Base-by-base conservation (phyloP, 2,888 invertebrate species). In the Phaedon cochleariae region DNA sequence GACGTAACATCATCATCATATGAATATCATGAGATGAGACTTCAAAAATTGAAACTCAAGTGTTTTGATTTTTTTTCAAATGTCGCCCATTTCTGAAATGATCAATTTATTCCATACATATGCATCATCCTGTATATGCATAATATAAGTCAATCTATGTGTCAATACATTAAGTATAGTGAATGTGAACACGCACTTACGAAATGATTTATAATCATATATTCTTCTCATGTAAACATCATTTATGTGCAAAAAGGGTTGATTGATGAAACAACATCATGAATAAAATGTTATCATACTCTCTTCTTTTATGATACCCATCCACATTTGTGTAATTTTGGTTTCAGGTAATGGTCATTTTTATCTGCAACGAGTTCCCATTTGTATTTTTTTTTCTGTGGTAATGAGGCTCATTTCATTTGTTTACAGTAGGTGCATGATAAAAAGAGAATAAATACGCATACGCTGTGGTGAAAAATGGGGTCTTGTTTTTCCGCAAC, bases 371-470 rank as follows among this genome's bases (percentile, higher is more conserved):
- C 41, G 41, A 41, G 41, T 15, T 41, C 15, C 15, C 41, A 41
- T 41, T 26, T 26, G 7, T 26, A n/a, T n/a, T 12, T n/a, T 41
- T 41, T 41, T 41, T 12, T 10, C 15, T 41, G 41, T 15, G n/a
- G 41, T 41, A 41, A 41, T 41, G 41, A 41, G 41, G 41, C 41
- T 41, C 41, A 41, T 41, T 41, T 12, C 41, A 41, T 41, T n/a
- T 41, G 41, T 41, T 41, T 6, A 41, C 41, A 4, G 41, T n/a
- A n/a, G n/a, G n/a, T 41, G 1, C 41, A 41, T 41, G 41, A 41
- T 41, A 41, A 41, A 41, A 41, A 41, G 41, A n/a, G 41, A 41
- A 41, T 41, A 41, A 41, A 41, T 41, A 41, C 41, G 41, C 41
- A 41, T 41, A 41, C 41, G 41, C 41, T 15, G 41, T 9, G 41